Evolutionary conservation across 1,140 invertebrate species (phyloP), one percentile per base, ranked within the genome.

Genomic region (Alviniconcha marisindica): DNA sequence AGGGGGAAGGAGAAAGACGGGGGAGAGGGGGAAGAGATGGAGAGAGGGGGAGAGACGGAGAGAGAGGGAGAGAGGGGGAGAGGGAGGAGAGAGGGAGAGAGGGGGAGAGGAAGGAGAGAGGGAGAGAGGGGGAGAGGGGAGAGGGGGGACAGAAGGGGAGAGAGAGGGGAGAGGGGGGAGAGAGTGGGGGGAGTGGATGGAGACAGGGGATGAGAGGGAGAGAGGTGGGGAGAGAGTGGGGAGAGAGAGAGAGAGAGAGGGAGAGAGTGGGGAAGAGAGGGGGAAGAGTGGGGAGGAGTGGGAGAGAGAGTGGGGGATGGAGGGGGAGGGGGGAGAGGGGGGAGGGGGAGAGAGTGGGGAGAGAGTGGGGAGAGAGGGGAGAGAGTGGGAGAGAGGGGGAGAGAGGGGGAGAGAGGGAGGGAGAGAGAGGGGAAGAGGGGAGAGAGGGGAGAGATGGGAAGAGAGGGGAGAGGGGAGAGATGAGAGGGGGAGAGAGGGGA

Each of bases 71-170:
- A 0, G 54, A 60, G 42, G 40, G 77, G 54, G 51, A 33, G 51
- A 56, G 77, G 54, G 51, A 33, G 77, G 54, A 48, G 33, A 40
- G 40, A 51, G 54, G 42, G 40, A 40, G 33, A 42, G 54, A 51
- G 56, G 51, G 33, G 51, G 56, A 33, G 40, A 33, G 54, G 77
- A 33, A 24, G 40, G 77, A 80, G 77, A 60, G 14, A 15, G 54
- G 56, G 77, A 60, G 51, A 60, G 54, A 63, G 14, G 33, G 51
- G 56, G 54, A 4, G 63, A 15, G 38, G 15, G 33, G n/a, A 36
- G 18, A 14, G 38, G 36, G 15, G 36, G 40, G 36, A 44, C 4
- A 77, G 48, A 77, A 18, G 48, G 28, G 24, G 81, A n/a, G 38
- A 24, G 51, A 33, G 73, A 77, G 40, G 28, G 18, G 48, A 51